A percentile compares a stretch with the other conserved stretches of the same genome.
These are phyloP conservation scores for Drosophila infuscata DNA, from an alignment of 2,888 invertebrate genomes.

Conservation along the genomic window DNA sequence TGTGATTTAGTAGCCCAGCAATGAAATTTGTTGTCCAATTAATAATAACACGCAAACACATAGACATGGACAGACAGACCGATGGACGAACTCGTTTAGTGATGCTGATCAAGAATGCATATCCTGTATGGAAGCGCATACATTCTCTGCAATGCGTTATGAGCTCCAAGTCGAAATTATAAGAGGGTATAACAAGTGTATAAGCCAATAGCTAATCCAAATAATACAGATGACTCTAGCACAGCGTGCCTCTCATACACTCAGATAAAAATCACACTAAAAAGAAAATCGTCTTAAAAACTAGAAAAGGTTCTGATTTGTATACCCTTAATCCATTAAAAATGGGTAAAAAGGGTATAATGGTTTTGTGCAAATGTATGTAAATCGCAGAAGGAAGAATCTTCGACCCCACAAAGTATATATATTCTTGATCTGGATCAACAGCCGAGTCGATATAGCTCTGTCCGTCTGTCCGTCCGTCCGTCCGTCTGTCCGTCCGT, in stretches of 20 bases:
- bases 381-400: too few species aligned
- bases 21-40: neutral
- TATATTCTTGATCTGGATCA: too few species aligned
- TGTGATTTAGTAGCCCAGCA: neutral
- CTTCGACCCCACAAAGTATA: too few species aligned
- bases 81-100: neutral
- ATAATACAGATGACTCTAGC: constrained; percentile 7
- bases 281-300: neutral
- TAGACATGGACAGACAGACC: neutral
- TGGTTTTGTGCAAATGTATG: too few species aligned
- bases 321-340: neutral
- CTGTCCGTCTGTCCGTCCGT: too few species aligned
- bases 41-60: neutral
- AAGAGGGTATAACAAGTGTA: neutral
- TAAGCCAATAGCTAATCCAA: neutral
- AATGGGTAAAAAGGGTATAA: too few species aligned
- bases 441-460: too few species aligned
- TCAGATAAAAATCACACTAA: neutral
- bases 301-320: neutral
- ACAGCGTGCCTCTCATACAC: neutral
- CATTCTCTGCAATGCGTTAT: too few species aligned
- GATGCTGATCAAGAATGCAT: neutral
- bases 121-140: neutral
- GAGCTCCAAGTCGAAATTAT: too few species aligned
- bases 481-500: too few species aligned